Conservation (phyloP, 2,888 invertebrate genomes). For the Zhengitettix transpicula region DNA sequence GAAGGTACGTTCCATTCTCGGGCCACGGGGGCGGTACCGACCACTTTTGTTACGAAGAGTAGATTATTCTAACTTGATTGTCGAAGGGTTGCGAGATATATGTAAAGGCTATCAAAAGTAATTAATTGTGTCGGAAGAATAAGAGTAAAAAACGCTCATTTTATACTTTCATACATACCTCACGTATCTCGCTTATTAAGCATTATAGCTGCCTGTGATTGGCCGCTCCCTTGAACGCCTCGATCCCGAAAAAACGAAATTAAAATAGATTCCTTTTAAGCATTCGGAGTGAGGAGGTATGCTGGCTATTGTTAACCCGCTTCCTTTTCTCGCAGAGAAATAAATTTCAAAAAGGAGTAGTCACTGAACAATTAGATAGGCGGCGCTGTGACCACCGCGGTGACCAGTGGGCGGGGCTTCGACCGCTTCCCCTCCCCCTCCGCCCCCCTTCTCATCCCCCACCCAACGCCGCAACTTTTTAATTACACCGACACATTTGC, state of each 20-base stretch:
- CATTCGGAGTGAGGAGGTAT: background rate
- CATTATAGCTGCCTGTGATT: too few relatives aligned
- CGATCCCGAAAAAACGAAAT: background rate
- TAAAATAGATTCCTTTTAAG: background rate
- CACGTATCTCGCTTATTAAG: background rate
- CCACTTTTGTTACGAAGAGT: background rate
- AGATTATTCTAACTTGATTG: background rate
- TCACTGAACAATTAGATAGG: background rate
- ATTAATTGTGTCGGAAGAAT: background rate
- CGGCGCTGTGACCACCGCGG: background rate
- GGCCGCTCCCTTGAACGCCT: too few relatives aligned
- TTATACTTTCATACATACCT: background rate
- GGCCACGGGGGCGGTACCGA: background rate
- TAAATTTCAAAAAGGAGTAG: background rate
- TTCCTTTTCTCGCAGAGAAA: background rate
- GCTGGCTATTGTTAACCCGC: background rate
- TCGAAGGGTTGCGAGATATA: background rate
- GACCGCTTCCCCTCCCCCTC: background rate
- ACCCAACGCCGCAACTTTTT: background rate
- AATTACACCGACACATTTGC: background rate
- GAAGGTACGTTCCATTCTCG: too few relatives aligned
- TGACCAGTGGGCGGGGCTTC: background rate
- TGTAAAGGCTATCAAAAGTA: background rate
- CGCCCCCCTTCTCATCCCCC: background rate
- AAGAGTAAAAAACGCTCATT: too few relatives aligned